These are phyloP conservation scores for Seriola aureovittata DNA, from an alignment of 2,113 vertebrate genomes.

Conservation along the genomic window DNA sequence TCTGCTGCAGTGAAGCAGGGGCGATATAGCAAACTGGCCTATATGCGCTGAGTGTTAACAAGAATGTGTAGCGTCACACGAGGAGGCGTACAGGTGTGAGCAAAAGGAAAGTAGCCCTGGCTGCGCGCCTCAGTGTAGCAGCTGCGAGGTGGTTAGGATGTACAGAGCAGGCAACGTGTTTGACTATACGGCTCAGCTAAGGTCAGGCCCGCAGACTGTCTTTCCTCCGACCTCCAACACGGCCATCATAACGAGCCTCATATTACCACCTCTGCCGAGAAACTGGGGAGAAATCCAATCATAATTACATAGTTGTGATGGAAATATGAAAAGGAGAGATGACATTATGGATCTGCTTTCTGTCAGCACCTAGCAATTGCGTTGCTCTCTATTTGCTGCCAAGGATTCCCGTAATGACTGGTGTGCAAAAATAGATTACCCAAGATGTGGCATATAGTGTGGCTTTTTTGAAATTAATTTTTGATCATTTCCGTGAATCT, in stretches of 20 bases:
- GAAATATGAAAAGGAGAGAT: conserved; percentile 81
- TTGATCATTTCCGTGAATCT: conserved; percentile 47
- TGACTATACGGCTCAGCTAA: conserved; percentile 45
- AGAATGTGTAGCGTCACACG: conserved; percentile 31
- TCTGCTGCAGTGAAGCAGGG: conserved; percentile 49
- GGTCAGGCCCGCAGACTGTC: conserved; percentile 70
- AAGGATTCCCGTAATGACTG: conserved; percentile 77
- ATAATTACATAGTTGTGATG: conserved; percentile 81
- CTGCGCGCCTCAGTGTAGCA: conserved; percentile 33
- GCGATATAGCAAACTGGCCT: conserved; percentile 43
- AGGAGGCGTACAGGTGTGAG: conserved; percentile 40
- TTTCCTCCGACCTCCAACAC: conserved; percentile 79
- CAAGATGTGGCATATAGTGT: conserved; percentile 26
- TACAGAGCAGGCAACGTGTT: conserved; percentile 31
- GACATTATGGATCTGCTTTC: conserved; percentile 79
- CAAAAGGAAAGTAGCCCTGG: conserved; percentile 2
- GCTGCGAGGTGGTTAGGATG: conserved; percentile 22
- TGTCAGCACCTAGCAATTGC: conserved; percentile 66
- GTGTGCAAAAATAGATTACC: conserved; percentile 75
- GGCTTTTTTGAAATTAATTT: conserved; percentile 45
- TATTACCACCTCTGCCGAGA: conserved; percentile 81
- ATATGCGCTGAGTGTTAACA: conserved; percentile 63
- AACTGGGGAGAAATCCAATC: conserved; percentile 80
- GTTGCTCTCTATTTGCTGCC: conserved; percentile 68
- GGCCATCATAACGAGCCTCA: conserved; percentile 71